phyloP scores from a whole-genome alignment of 92 coral and sea anemone genomes.

The Pocillopora meandrina region DNA sequence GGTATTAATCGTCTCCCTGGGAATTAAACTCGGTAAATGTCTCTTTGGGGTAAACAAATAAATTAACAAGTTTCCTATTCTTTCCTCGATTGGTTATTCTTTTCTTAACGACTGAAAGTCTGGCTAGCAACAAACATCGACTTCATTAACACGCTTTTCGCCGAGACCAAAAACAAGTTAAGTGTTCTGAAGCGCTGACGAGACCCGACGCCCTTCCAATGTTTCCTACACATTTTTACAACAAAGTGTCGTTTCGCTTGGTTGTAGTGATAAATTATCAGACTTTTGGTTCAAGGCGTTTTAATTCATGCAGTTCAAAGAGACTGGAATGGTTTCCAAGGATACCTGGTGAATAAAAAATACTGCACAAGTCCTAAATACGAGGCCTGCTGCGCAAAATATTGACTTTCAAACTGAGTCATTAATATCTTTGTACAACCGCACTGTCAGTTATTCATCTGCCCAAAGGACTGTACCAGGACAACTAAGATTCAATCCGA shows the following conservation, averaged over 20 bases:
- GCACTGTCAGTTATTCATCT: background rate
- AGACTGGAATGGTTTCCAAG: background rate
- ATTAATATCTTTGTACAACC: background rate
- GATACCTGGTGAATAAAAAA: background rate
- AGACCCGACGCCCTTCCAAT: background rate
- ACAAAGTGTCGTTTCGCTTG: background rate
- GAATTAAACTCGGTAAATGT: background rate
- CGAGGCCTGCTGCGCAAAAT: background rate
- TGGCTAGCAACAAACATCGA: background rate
- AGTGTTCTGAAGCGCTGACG: background rate
- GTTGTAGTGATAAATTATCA: too few relatives aligned
- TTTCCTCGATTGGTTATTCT: background rate
- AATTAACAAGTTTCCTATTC: slow-evolving; percentile 4
- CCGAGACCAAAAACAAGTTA: background rate
- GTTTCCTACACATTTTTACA: background rate
- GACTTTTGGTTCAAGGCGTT: background rate
- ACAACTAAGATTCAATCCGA: background rate
- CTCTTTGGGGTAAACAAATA: background rate
- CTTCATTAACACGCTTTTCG: background rate
- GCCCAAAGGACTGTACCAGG: background rate
- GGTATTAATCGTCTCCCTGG: too few relatives aligned
- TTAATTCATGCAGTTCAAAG: background rate
- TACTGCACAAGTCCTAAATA: background rate
- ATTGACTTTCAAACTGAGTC: background rate
- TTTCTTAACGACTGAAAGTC: slow-evolving; percentile 12